Evolutionary conservation across 2,797 vertebrate species (phyloP).

Genomic region (Pangasius sanitwongsei): DNA sequence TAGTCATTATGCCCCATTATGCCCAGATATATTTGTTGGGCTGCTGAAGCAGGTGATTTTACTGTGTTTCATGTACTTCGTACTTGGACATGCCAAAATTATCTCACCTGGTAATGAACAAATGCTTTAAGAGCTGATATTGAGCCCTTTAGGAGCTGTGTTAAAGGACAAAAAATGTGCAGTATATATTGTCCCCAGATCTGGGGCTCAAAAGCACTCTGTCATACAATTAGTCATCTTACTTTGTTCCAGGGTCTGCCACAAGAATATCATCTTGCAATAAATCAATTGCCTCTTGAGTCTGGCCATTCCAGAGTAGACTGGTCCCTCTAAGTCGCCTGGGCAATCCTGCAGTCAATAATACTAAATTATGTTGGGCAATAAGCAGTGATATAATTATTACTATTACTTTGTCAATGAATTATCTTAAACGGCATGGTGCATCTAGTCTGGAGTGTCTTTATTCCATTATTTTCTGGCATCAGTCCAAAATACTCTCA

Average conservation of each 20-base stretch:
- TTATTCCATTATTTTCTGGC: not conserved
- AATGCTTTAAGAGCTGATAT: not conserved
- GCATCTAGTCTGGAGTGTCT: not conserved
- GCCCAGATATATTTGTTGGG: not conserved
- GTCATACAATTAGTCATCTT: constrained; percentile 59
- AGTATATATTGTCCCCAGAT: not conserved
- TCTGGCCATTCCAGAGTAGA: constrained; percentile 87
- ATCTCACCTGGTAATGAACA: not conserved
- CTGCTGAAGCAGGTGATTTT: not conserved
- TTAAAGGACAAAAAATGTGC: not conserved
- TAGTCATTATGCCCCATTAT: not conserved
- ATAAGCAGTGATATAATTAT: not conserved
- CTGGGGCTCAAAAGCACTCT: not conserved
- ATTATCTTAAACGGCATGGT: not conserved
- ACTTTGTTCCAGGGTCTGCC: constrained; percentile 90
- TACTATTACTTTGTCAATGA: not conserved
- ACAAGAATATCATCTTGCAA: constrained; percentile 89
- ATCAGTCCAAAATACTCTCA: not conserved
- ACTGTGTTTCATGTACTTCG: not conserved
- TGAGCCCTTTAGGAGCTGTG: not conserved
- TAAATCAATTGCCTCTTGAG: constrained; percentile 78
- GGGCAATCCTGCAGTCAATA: constrained; percentile 78
- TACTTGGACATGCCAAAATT: not conserved
- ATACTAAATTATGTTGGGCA: not conserved
- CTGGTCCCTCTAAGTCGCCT: constrained; percentile 85